These are phyloP conservation scores for Arizona elegans DNA, from an alignment of 2,113 vertebrate species.

Conservation along the genomic window DNA sequence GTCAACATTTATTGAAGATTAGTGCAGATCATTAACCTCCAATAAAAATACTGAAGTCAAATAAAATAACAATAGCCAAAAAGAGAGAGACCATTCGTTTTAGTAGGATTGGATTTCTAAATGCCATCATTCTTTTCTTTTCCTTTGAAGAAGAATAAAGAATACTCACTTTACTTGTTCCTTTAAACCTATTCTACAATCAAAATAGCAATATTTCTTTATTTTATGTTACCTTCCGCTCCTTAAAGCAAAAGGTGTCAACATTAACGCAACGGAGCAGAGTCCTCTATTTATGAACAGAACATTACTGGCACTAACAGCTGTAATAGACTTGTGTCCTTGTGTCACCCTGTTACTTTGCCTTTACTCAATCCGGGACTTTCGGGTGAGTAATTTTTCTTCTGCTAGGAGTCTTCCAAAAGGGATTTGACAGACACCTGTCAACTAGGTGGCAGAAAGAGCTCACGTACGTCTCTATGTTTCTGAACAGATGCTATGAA, in stretches of 20 bases:
- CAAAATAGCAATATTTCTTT: conserved; percentile 1
- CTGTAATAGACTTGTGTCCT: conserved; percentile 23
- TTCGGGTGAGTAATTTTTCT: conserved; percentile 10
- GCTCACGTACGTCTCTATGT: not conserved
- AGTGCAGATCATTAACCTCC: not conserved
- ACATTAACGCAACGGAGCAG: conserved; percentile 50
- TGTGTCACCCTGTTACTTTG: conserved; percentile 14
- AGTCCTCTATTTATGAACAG: conserved; percentile 57
- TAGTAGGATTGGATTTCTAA: not conserved
- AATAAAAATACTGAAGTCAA: not conserved
- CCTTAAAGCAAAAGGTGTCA: conserved; percentile 20
- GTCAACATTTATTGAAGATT: not conserved
- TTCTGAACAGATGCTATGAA: conserved; percentile 9
- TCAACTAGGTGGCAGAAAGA: not conserved
- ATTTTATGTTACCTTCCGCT: conserved; percentile 21
- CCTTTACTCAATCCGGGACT: not conserved
- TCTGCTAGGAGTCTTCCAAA: conserved; percentile 43
- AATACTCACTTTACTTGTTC: not conserved
- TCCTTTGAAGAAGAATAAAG: not conserved
- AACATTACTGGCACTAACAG: conserved; percentile 23
- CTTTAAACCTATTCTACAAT: conserved; percentile 22
- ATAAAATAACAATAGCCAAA: not conserved
- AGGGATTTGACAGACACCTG: not conserved
- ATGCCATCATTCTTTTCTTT: conserved; percentile 1
- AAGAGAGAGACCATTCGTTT: not conserved